phyloP scores from a whole-genome alignment of 2,888 invertebrate genomes.

The Pterobdella sp. region DNA sequence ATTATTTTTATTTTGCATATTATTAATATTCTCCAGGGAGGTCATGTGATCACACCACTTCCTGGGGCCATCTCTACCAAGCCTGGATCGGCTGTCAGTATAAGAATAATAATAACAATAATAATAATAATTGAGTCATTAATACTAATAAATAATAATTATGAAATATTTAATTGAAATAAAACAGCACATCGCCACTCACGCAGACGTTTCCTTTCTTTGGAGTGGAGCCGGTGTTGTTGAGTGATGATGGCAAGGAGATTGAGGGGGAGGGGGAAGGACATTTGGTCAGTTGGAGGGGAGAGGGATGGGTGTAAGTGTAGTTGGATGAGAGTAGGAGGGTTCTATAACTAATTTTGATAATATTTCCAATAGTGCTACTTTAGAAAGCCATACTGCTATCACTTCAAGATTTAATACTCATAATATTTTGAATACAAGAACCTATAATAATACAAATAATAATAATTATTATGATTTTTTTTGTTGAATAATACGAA shows the following conservation, averaged over 20 bases:
- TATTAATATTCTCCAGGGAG: conserved; percentile 59
- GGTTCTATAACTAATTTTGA: background rate
- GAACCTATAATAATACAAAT: background rate
- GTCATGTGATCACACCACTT: conserved; percentile 87
- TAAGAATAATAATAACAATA: conserved; percentile 14
- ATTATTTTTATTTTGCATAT: background rate
- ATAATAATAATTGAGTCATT: background rate
- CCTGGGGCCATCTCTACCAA: conserved; percentile 95
- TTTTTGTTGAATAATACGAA: background rate
- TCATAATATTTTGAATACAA: background rate
- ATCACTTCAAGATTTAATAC: too few species aligned
- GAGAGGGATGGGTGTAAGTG: background rate
- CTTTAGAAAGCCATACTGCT: too few species aligned
- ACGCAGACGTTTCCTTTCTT: conserved; percentile 87
- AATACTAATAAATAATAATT: conserved; percentile 1
- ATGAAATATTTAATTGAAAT: background rate
- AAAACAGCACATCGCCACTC: background rate
- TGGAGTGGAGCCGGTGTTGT: conserved; percentile 77
- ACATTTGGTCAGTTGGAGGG: conserved; percentile 61
- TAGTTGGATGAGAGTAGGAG: background rate
- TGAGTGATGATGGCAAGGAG: conserved; percentile 75
- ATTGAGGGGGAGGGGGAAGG: conserved; percentile 80
- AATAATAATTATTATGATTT: background rate
- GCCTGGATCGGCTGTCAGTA: conserved; percentile 86
- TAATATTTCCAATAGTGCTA: background rate